Conservation (phyloP, 2,797 vertebrate species). For the Chrysocyon brachyurus region DNA sequence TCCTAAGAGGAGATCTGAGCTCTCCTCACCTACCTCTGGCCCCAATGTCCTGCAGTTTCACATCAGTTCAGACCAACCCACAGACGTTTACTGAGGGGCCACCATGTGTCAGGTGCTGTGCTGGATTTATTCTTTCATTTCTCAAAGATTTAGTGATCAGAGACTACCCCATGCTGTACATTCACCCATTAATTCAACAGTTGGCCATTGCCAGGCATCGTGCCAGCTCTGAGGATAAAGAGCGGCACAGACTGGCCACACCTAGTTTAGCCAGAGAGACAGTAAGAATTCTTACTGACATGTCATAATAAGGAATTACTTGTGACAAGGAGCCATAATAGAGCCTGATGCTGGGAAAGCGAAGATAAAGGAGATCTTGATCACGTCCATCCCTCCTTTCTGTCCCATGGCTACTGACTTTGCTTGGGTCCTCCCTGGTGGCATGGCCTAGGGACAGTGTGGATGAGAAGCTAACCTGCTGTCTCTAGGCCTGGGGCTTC, state of each 20-base stretch:
- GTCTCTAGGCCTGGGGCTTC: neutral
- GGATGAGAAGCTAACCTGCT: neutral
- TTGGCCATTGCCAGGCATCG: too few relatives aligned
- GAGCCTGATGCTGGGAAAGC: neutral
- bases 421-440: neutral
- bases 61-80: neutral
- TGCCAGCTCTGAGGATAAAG: neutral
- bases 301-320: neutral
- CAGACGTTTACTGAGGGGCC: neutral
- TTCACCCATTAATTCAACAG: neutral
- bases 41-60: neutral
- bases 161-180: neutral
- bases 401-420: accelerated
- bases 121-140: neutral
- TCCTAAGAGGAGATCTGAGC: neutral
- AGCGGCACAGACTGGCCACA: neutral
- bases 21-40: accelerated
- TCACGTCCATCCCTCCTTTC: neutral
- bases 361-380: neutral
- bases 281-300: neutral
- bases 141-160: neutral
- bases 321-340: neutral
- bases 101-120: neutral
- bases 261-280: neutral
- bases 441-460: neutral